These are phyloP conservation scores for Drosophila seguyi DNA, from an alignment of 1,140 invertebrate genomes.

Conservation along the genomic window DNA sequence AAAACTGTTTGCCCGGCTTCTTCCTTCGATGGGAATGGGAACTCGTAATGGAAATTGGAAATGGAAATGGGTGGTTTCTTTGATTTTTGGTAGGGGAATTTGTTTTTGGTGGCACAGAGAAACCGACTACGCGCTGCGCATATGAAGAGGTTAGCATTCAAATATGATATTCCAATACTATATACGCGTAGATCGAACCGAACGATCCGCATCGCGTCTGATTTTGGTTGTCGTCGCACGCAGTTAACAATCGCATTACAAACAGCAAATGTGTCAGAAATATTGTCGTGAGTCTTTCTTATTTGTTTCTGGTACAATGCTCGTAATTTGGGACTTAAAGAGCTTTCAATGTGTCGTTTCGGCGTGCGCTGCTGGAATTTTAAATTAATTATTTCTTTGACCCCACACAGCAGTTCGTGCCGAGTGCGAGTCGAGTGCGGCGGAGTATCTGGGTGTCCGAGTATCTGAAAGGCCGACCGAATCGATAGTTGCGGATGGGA, in stretches of 20 bases:
- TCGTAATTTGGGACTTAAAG: slow-evolving; percentile 83
- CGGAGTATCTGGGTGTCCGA: slow-evolving; percentile 31
- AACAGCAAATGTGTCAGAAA: slow-evolving; percentile 80
- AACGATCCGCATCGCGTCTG: slow-evolving; percentile 38
- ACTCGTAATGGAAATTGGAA: slow-evolving; percentile 17
- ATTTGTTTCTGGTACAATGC: slow-evolving; percentile 80
- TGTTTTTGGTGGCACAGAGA: slow-evolving; percentile 24
- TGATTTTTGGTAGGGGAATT: slow-evolving; percentile 9
- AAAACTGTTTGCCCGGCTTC: slow-evolving; percentile 34
- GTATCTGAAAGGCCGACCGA: slow-evolving; percentile 41
- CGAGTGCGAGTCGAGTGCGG: slow-evolving; percentile 19
- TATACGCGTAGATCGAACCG: slow-evolving; percentile 10
- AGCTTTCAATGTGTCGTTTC: slow-evolving; percentile 84
- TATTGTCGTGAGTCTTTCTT: slow-evolving; percentile 76
- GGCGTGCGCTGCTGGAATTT: slow-evolving; percentile 74
- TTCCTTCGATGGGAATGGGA: neutral
- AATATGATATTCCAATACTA: slow-evolving; percentile 34
- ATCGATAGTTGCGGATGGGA: slow-evolving; percentile 24
- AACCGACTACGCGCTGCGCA: slow-evolving; percentile 36
- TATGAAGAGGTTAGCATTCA: slow-evolving; percentile 33
- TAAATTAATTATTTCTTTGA: slow-evolving; percentile 84
- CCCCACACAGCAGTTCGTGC: slow-evolving; percentile 74
- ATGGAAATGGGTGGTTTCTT: slow-evolving; percentile 11
- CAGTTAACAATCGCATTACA: slow-evolving; percentile 77
- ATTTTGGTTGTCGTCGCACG: slow-evolving; percentile 65